Percentiles rank a stretch among this genome's conserved stretches.
These are phyloP conservation scores for Oryzias dopingdopingensis DNA, from an alignment of 2,797 vertebrate genomes.

Conservation along the genomic window DNA sequence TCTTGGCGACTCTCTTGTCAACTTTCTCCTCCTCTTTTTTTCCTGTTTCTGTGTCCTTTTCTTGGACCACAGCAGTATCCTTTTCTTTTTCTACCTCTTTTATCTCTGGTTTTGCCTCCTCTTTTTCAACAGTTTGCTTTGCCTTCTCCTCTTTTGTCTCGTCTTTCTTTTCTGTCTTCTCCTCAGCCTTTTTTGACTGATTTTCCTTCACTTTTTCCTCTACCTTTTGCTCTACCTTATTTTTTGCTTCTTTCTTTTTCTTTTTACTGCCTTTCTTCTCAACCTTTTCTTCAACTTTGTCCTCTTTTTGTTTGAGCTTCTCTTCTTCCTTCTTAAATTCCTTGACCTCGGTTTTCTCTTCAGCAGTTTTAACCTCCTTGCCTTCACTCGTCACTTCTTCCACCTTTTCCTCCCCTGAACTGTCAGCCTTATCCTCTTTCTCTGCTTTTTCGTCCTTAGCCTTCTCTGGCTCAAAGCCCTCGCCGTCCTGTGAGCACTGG, in stretches of 20 bases:
- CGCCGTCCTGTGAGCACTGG: conserved; percentile 85
- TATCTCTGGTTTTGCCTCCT: conserved; percentile 31
- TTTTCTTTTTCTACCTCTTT: conserved; percentile 48
- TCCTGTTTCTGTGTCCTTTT: conserved; percentile 32
- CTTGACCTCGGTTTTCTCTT: conserved; percentile 42
- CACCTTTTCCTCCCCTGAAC: conserved; percentile 45
- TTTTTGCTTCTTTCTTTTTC: conserved; percentile 62
- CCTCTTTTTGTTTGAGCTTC: conserved; percentile 42
- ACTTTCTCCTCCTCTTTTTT: conserved; percentile 59
- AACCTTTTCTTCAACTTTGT: conserved; percentile 53
- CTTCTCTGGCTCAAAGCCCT: conserved; percentile 77
- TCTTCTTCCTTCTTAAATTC: conserved; percentile 48
- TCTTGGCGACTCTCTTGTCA: conserved; percentile 55
- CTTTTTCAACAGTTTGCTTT: conserved; percentile 33
- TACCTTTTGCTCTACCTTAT: conserved; percentile 49
- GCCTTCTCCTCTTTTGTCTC: conserved; percentile 28
- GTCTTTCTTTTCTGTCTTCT: conserved; percentile 31
- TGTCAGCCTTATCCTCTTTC: conserved; percentile 63
- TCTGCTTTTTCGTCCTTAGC: conserved; percentile 70
- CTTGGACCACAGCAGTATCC: conserved; percentile 46
- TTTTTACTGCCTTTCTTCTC: conserved; percentile 61
- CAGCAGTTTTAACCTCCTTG: conserved; percentile 46
- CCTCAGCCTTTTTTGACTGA: conserved; percentile 27
- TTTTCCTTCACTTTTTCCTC: conserved; percentile 41
- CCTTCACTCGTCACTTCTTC: conserved; percentile 55